Evolutionary conservation across 2,888 invertebrate genomes (phyloP).

Genomic region (Aphelenchoides bicaudatus): DNA sequence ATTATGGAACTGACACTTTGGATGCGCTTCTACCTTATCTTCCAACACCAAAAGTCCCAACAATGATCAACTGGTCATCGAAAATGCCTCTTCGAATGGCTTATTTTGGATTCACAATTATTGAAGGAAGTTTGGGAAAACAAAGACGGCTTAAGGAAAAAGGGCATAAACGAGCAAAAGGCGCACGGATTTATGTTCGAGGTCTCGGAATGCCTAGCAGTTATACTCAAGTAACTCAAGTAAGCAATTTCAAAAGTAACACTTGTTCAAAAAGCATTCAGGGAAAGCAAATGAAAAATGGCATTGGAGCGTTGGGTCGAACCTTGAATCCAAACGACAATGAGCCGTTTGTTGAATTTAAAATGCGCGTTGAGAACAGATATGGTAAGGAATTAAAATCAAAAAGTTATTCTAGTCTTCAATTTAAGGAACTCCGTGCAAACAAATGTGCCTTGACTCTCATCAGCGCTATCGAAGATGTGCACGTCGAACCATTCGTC

Average conservation of each 20-base stretch:
- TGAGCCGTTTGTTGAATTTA: slow-evolving; percentile 32
- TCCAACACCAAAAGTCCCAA: slow-evolving; percentile 24
- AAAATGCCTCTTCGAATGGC: slow-evolving; percentile 24
- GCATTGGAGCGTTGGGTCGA: slow-evolving; percentile 26
- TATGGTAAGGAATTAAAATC: too few species aligned
- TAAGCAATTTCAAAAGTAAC: background rate
- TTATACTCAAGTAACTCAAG: slow-evolving; percentile 30
- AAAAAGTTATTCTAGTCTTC: too few species aligned
- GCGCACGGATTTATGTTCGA: slow-evolving; percentile 26
- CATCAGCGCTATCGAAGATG: slow-evolving; percentile 67
- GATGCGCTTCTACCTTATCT: slow-evolving; percentile 22
- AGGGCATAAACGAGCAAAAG: slow-evolving; percentile 12
- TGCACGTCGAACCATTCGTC: slow-evolving; percentile 62
- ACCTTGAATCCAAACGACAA: slow-evolving; percentile 25
- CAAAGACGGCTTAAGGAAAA: slow-evolving; percentile 18
- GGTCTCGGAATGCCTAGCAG: slow-evolving; percentile 29
- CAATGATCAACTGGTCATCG: slow-evolving; percentile 24
- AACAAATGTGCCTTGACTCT: slow-evolving; percentile 29
- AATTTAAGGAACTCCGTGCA: slow-evolving; percentile 28
- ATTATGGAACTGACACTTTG: slow-evolving; percentile 21
- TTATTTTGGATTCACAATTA: slow-evolving; percentile 26
- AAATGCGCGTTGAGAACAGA: slow-evolving; percentile 31
- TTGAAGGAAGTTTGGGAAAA: slow-evolving; percentile 26
- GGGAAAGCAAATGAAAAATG: slow-evolving; percentile 22
- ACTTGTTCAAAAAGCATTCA: slow-evolving; percentile 11